Evolutionary conservation across 2,113 vertebrate species (phyloP).

Genomic region (Aphyosemion australe): DNA sequence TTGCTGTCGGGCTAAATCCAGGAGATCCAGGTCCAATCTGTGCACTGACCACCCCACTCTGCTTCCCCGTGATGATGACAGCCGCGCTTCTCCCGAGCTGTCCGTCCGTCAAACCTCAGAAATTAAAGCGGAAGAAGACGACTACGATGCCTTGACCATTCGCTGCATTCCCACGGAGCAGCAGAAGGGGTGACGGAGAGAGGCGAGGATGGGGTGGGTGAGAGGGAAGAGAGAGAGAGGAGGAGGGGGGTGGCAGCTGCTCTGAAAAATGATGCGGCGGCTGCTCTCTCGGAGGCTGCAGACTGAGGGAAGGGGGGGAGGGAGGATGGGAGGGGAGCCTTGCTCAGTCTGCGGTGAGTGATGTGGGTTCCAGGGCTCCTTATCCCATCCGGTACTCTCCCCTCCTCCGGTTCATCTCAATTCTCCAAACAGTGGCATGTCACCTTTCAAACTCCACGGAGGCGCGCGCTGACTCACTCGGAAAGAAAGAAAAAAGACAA

Average conservation of each 20-base stretch:
- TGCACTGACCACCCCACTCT: conserved; percentile 33
- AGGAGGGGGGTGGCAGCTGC: conserved; percentile 55
- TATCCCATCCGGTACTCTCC: conserved; percentile 60
- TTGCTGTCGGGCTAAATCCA: conserved; percentile 65
- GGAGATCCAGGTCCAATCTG: conserved; percentile 58
- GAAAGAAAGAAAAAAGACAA: background rate
- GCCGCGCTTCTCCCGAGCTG: conserved; percentile 40
- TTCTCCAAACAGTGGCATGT: conserved; percentile 52
- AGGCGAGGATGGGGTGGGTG: conserved; percentile 46
- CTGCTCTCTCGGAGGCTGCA: conserved; percentile 81
- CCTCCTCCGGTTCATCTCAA: conserved; percentile 53
- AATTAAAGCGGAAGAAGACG: background rate
- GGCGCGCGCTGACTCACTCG: conserved; percentile 38
- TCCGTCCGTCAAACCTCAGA: conserved; percentile 10
- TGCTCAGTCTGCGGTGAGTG: conserved; percentile 68
- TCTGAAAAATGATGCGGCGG: conserved; percentile 81
- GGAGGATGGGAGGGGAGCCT: conserved; percentile 25
- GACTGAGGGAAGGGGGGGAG: conserved; percentile 60
- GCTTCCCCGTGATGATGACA: conserved; percentile 43
- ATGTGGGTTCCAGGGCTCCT: conserved; percentile 71
- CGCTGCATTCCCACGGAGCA: conserved; percentile 82
- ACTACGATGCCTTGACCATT: conserved; percentile 51
- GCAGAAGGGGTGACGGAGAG: conserved; percentile 66
- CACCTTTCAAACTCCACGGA: conserved; percentile 12
- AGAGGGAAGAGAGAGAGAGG: background rate